Conservation (phyloP, 2,797 vertebrate genomes). For the Hoplostethus mediterraneus region DNA sequence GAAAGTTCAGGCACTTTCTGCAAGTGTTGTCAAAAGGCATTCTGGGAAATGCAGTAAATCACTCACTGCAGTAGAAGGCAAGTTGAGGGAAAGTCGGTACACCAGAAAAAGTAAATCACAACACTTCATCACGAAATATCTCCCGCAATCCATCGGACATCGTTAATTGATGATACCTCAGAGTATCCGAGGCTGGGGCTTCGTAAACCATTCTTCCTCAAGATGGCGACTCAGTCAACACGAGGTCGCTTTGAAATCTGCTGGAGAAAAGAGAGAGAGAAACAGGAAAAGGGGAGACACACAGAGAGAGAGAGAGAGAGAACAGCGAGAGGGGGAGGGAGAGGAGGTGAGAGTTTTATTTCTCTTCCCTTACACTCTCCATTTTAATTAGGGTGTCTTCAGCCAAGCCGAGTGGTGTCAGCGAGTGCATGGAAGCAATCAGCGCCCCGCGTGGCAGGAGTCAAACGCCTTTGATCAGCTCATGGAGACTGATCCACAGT, state of each 20-base stretch:
- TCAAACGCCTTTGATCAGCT: slow-evolving; percentile 74
- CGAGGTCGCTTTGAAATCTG: slow-evolving; percentile 29
- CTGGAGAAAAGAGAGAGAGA: not conserved
- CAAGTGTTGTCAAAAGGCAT: no score
- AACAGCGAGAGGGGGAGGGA: slow-evolving; percentile 6
- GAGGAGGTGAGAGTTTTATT: slow-evolving; percentile 33
- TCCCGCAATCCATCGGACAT: no score
- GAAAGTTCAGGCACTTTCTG: no score
- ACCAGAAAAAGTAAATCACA: no score
- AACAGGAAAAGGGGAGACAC: slow-evolving; percentile 11
- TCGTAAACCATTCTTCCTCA: not conserved
- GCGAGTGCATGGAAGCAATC: slow-evolving; percentile 69
- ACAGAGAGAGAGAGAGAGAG: not conserved
- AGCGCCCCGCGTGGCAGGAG: slow-evolving; percentile 60
- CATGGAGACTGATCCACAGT: slow-evolving; percentile 61
- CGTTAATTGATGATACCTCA: no score
- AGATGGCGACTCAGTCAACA: not conserved
- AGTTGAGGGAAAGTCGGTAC: no score
- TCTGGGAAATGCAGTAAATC: no score
- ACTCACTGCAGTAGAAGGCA: no score
- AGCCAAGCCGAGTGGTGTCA: slow-evolving; percentile 66
- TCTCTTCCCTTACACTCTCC: slow-evolving; percentile 44
- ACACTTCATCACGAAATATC: no score
- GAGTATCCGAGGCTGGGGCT: no score
- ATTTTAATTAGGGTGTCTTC: slow-evolving; percentile 77